Evolutionary conservation across 2,888 invertebrate species (phyloP), one percentile per base, ranked within the genome.

Genomic region (Eupsilia transversa): DNA sequence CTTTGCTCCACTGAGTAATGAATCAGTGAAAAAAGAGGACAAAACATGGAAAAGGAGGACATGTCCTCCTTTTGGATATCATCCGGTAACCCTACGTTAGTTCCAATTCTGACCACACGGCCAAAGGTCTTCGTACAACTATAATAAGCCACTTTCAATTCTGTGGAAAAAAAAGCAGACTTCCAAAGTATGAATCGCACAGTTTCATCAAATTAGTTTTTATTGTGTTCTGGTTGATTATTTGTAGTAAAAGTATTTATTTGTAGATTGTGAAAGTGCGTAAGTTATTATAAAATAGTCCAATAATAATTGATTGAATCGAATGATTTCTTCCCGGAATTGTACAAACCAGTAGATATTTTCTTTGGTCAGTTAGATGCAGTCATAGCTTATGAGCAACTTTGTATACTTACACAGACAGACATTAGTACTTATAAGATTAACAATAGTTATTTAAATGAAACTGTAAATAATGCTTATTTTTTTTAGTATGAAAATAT

Each of bases 201-300:
- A 41, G 12, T 61, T 35, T 10, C 3, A 43, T 43, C 1, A 61
- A 75, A 76, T 67, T n/a, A 41, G 38, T 41, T 63, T 76, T 60
- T 5, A 61, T 20, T 38, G 54, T 61, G 7, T 27, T 23, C 38
- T 6, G 2, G 27, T 30, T 72, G 52, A 60, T 80, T 52, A 69
- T 73, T 60, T 38, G 56, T 74, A 68, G 52, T 65, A 12, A 61
- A 46, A 41, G 20, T 52, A 67, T 74, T n/a, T 54, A 41, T 69
- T 33, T 75, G 56, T 82, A 72, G 49, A 52, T 72, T 52, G 52
- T 82, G 60, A 49, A 60, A 43, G 43, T 79, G 56, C 9, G 30
- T 61, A 70, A 70, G 41, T 66, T 60, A 54, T 65, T 49, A n/a
- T 77, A 27, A 56, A 74, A 38, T 75, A 67, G 33, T 54, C 30